Base-by-base conservation (phyloP, 2,113 vertebrate genomes). In the Apistogramma diplotaenia region DNA sequence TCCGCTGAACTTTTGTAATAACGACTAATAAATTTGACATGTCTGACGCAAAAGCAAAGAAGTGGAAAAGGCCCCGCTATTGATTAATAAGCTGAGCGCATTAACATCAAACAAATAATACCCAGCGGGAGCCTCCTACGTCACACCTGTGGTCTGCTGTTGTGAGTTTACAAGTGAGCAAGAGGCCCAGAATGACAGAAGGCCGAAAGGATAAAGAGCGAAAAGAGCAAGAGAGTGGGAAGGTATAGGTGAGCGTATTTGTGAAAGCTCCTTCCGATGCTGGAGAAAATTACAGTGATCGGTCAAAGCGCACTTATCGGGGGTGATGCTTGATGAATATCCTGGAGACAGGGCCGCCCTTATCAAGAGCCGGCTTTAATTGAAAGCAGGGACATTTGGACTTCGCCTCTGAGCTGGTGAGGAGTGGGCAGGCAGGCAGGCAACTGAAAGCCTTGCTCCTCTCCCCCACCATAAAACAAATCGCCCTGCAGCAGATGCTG, bases 341-440 rank as follows among this genome's bases (percentile, higher is more conserved):
- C 91, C 92, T 11, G 74, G 79, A 89, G 92, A 90, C 89, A 90
- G 87, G 62, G 57, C 79, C 79, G 91, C 86, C 93, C 92, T 93
- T 92, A 94, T 94, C 91, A 90, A 91, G 79, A 86, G 85, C 79
- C n/a, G 5, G 85, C 86, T 89, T 91, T 94, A 95, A 95, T 94
- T 91, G 94, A 58, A 94, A 94, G 90, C 59, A 35, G 91, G 91
- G 92, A 89, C 89, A 91, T 93, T 93, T 84, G 85, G 90, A 94
- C 86, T 90, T 74, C 1, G 78, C 71, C 84, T 89, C 80, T 51
- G 85, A 88, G 88, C 79, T 78, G 62, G 57, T 51, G 80, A 85
- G 82, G 60, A 46, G 76, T 40, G 74, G 81, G 74, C 74, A 79
- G 70, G 87, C 74, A 79, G 70, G 87, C 56, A 78, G 86, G 83